phyloP scores from a whole-genome alignment of 2,113 vertebrate species.

The Otus sunia region DNA sequence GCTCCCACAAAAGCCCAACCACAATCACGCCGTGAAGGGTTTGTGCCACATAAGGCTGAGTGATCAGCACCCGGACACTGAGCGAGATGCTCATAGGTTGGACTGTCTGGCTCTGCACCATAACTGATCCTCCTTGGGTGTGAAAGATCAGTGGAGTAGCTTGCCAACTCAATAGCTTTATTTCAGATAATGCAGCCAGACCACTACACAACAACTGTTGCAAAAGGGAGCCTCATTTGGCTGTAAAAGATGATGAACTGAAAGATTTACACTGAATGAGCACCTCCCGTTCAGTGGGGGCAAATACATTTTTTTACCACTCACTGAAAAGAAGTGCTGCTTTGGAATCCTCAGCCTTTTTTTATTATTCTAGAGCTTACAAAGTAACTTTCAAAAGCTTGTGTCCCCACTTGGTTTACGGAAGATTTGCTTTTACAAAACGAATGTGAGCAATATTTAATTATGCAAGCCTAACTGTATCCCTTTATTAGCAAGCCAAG shows the following conservation, averaged over 20 bases:
- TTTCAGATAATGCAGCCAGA: neutral
- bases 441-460: slow-evolving; percentile 49
- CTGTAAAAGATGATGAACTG: neutral
- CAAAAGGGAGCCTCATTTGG: neutral
- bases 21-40: rapidly evolving
- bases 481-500: slow-evolving; percentile 48
- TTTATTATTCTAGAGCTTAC: neutral
- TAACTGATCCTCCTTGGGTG: rapidly evolving
- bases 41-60: neutral
- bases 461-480: slow-evolving; percentile 30
- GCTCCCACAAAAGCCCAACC: neutral
- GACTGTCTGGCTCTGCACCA: neutral
- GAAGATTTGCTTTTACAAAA: slow-evolving; percentile 47
- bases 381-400: slow-evolving; percentile 58
- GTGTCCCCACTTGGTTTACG: slow-evolving; percentile 31
- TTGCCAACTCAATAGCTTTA: neutral
- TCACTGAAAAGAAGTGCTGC: slow-evolving; percentile 15
- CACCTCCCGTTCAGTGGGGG: slow-evolving; percentile 23
- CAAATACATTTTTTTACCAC: neutral
- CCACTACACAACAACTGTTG: neutral
- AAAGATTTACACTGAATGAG: slow-evolving; percentile 4
- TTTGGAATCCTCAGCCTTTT: slow-evolving; percentile 23
- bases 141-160: neutral
- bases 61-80: rapidly evolving
- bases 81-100: neutral